Evolutionary conservation across 1,140 invertebrate species (phyloP), one percentile per base, ranked within the genome.

Genomic region (Lordiphosa collinella): DNA sequence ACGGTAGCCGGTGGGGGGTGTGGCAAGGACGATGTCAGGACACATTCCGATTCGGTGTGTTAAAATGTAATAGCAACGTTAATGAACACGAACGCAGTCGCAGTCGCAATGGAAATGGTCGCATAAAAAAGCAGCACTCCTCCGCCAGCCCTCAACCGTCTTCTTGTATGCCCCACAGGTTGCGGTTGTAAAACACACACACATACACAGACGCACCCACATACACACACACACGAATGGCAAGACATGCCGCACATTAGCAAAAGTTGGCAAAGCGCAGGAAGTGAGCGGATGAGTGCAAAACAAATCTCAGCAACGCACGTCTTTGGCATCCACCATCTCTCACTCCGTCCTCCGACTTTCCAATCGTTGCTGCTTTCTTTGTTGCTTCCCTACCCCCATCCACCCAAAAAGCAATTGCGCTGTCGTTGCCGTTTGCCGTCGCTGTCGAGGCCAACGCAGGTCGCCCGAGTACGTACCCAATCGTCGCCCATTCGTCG

Each of bases 21-120:
- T 58, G 53, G 63, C 70, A 74, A 74, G 72, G 72, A 75, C 71
- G 60, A 43, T 67, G 62, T 52, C 61, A 56, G 71, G 78, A 76
- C 71, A 82, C 76, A 82, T 82, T 82, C 76, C 76, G 76, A 82
- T 82, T 84, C 76, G 76, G 76, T 82, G 78, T 82, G 76, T 82
- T 82, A 82, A 82, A 82, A 84, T 84, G 76, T 80, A 80, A 80
- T 80, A 80, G 78, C 76, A 80, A 80, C 76, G 76, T 80, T 80
- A 80, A 80, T 82, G 76, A 80, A 80, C 76, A 80, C 76, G 76
- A 80, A 80, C 76, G 76, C 76, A 80, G 67, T 58, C 55, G 54
- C 71, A 75, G 50, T 60, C 55, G 57, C 70, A 66, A 67, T 76
- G 65, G 76, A 80, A 80, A 80, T 82, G 71, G 76, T 76, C 71